Evolutionary conservation across 2,888 invertebrate species (phyloP).

Genomic region (Caenorhabditis angaria): DNA sequence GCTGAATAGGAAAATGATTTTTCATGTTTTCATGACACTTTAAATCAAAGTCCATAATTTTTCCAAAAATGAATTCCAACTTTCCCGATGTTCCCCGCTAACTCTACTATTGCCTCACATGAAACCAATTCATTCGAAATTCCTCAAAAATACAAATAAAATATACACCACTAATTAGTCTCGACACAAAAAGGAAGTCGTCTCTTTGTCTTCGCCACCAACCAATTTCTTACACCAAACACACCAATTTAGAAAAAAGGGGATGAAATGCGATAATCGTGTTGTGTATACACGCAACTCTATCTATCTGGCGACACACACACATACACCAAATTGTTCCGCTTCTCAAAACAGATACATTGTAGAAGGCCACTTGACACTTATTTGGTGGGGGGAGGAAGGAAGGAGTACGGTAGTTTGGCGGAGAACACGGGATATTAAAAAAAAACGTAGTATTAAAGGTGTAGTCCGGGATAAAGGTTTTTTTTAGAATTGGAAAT

Average conservation of each 20-base stretch:
- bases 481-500: too few species aligned
- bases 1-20: too few species aligned
- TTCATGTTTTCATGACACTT: too few species aligned
- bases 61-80: too few species aligned
- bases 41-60: too few species aligned
- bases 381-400: neutral
- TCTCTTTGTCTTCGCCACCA: neutral
- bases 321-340: too few species aligned
- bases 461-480: too few species aligned
- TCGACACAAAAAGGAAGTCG: neutral
- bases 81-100: too few species aligned
- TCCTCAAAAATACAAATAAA: too few species aligned
- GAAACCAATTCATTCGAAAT: too few species aligned
- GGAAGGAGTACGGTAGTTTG: neutral
- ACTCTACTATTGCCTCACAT: too few species aligned
- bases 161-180: neutral
- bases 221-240: neutral
- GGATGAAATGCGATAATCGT: neutral
- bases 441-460: neutral
- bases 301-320: constrained; percentile 4
- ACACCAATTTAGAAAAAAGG: neutral
- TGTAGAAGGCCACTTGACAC: neutral
- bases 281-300: constrained; percentile 4
- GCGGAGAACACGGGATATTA: neutral
- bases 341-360: constrained; percentile 3